Evolutionary conservation across 2,888 invertebrate genomes (phyloP).

Genomic region (Dermolepida albohirtum): DNA sequence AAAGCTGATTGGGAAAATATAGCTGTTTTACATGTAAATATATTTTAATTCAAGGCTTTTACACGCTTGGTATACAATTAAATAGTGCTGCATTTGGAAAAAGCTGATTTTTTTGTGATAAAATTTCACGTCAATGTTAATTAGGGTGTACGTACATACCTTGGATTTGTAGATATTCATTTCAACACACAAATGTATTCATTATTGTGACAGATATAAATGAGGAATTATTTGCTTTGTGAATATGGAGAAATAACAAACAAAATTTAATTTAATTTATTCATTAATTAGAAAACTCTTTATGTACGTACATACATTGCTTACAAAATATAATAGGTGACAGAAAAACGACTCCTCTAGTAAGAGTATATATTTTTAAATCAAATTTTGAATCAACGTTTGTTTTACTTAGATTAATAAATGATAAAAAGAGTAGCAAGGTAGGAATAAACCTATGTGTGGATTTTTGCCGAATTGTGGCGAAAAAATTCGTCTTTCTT

Average conservation of each 20-base stretch:
- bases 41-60: constrained; percentile 41
- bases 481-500: too few species aligned
- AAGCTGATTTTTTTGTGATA: constrained; percentile 28
- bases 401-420: too few species aligned
- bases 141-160: constrained; percentile 1
- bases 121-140: constrained; percentile 7
- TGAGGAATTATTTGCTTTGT: constrained; percentile 10
- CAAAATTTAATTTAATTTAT: too few species aligned
- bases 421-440: too few species aligned
- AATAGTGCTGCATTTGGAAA: constrained; percentile 10
- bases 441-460: too few species aligned
- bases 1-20: constrained; percentile 7
- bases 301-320: too few species aligned
- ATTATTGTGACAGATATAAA: constrained; percentile 15
- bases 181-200: neutral
- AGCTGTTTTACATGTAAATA: constrained; percentile 16
- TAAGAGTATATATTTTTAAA: too few species aligned
- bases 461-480: too few species aligned
- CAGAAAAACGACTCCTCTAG: too few species aligned
- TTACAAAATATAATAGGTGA: too few species aligned
- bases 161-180: neutral
- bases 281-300: too few species aligned
- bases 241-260: neutral
- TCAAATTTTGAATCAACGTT: too few species aligned
- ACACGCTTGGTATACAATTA: constrained; percentile 29